Base-by-base conservation (phyloP, 2,113 vertebrate species). In the Perca flavescens region DNA sequence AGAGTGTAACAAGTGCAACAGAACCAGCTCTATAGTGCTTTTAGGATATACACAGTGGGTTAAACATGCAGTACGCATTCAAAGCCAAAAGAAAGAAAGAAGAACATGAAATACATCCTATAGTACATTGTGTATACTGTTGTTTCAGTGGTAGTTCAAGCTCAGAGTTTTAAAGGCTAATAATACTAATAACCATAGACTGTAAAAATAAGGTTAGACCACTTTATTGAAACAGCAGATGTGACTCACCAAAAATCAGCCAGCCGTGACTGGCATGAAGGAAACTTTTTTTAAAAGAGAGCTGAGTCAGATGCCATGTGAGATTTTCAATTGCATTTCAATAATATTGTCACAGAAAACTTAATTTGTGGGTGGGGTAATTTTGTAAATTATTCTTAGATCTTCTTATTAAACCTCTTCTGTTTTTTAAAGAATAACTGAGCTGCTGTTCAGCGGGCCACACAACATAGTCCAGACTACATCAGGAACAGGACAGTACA, bases 391-490 rank as follows among this genome's bases (percentile, higher is more conserved):
- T 2, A 43, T 43, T 43, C n/a, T n/a, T n/a, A n/a, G 40, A 43
- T 10, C 40, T 43, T 43, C 40, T 43, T 43, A 10, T 43, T 43
- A 43, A 43, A 43, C 40, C 17, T 46, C 4, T 13, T 17, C 17
- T 56, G 13, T 25, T 65, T 83, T 7, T 68, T 74, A 1, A 58
- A 91, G 89, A 21, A 28, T 79, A 1, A 52, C 73, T 3, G 52
- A 79, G 52, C 74, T 90, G 21, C 11, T 86, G 77, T 78, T 40
- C 71, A 85, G 77, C 0, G 85, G 86, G 1, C 85, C 80, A 0
- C 0, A 77, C 65, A 49, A 50, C 8, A 17, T 60, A 1, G 6
- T 0, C 3, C 6, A 53, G 25, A 64, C 0, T 0, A 56, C 7
- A 4, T 5, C 0, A 0, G 67, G 17, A 47, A 1, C 9, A 6